A percentile compares a stretch with the other conserved stretches of the same genome.
Evolutionary conservation across 2,888 invertebrate genomes (phyloP).

Genomic region (Diaperis boleti): DNA sequence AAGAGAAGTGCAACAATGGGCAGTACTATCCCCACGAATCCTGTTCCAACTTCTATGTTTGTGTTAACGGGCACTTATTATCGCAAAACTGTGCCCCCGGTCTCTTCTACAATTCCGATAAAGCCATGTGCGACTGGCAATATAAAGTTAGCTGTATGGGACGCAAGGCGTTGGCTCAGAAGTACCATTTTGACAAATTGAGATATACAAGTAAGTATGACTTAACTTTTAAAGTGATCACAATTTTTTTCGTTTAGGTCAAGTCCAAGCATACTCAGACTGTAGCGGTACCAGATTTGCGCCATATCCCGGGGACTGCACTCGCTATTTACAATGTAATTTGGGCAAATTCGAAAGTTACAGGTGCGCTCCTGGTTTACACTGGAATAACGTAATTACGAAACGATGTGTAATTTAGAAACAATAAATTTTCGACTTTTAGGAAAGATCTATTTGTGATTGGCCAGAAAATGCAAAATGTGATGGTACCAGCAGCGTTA

Average conservation of each 20-base stretch:
- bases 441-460: constrained; percentile 77
- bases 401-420: not conserved
- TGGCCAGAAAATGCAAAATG: constrained; percentile 79
- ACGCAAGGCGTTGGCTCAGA: constrained; percentile 53
- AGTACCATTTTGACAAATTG: constrained; percentile 41
- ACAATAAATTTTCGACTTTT: constrained; percentile 15
- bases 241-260: constrained; percentile 17
- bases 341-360: constrained; percentile 82
- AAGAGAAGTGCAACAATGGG: constrained; percentile 73
- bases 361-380: constrained; percentile 78
- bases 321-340: constrained; percentile 80
- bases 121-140: constrained; percentile 82
- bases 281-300: constrained; percentile 77
- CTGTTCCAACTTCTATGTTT: constrained; percentile 82
- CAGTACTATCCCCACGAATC: constrained; percentile 80
- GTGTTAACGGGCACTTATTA: constrained; percentile 79
- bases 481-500: constrained; percentile 42
- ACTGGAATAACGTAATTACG: constrained; percentile 76
- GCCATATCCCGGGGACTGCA: constrained; percentile 77
- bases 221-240: not conserved
- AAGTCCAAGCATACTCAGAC: constrained; percentile 66
- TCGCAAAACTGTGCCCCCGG: constrained; percentile 82
- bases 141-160: constrained; percentile 72
- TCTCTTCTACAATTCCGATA: constrained; percentile 77
- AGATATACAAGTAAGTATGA: constrained; percentile 14